phyloP scores from a whole-genome alignment of 2,113 vertebrate species.

The Aegotheles bennettii region DNA sequence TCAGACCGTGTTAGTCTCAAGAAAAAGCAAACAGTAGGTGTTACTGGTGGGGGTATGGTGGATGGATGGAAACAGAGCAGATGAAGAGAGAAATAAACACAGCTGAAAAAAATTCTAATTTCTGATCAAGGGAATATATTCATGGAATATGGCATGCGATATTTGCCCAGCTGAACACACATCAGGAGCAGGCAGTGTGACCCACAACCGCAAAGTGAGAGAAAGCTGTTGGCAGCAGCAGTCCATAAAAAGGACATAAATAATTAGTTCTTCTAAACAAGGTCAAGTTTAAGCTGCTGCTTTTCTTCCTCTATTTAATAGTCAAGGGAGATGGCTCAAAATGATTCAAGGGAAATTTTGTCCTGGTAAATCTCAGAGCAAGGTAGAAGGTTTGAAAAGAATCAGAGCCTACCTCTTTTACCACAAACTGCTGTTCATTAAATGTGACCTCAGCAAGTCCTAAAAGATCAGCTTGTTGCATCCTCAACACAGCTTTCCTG shows the following conservation, averaged over 20 bases:
- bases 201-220: background rate
- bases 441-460: background rate
- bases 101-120: background rate
- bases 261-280: constrained; percentile 38
- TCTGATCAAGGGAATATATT: constrained; percentile 1
- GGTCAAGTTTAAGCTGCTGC: background rate
- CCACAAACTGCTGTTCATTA: background rate
- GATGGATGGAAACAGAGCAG: background rate
- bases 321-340: background rate
- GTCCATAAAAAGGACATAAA: background rate
- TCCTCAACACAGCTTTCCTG: background rate
- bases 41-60: background rate
- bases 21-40: background rate
- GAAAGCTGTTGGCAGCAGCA: background rate
- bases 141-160: background rate
- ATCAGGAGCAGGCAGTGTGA: background rate
- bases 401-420: background rate
- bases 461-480: background rate
- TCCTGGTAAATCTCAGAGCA: background rate
- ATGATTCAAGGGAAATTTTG: background rate
- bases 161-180: constrained; percentile 52
- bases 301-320: background rate
- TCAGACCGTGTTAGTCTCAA: background rate
- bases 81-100: background rate
- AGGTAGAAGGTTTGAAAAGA: background rate